Conservation (phyloP, 2,888 invertebrate genomes). For the Sinelater perroti region DNA sequence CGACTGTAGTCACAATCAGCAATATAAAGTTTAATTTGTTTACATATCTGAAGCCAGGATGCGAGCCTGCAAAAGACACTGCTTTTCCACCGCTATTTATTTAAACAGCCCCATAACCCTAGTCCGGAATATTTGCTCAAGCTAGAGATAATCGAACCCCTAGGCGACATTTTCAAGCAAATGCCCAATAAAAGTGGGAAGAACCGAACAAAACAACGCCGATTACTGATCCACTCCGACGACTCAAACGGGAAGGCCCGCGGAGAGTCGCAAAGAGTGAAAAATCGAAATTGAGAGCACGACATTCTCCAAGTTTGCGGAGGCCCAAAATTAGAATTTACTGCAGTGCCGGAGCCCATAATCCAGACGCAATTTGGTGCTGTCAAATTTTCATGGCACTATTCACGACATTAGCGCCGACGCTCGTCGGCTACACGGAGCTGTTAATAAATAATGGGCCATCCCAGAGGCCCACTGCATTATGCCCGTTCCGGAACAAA, state of each 20-base stretch:
- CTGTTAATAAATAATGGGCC: slow-evolving; percentile 20
- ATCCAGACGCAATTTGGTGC: slow-evolving; percentile 5
- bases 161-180: slow-evolving; percentile 3
- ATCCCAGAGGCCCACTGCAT: slow-evolving; percentile 34
- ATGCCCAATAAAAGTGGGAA: too few species aligned
- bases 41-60: too few species aligned
- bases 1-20: too few species aligned
- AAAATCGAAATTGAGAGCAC: background rate
- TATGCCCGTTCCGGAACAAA: slow-evolving; percentile 43
- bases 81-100: background rate
- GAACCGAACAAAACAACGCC: too few species aligned
- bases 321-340: too few species aligned
- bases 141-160: slow-evolving; percentile 1
- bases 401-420: slow-evolving; percentile 11
- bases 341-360: background rate
- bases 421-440: background rate
- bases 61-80: too few species aligned
- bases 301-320: too few species aligned
- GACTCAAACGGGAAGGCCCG: too few species aligned
- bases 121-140: background rate
- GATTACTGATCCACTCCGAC: too few species aligned
- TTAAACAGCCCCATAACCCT: background rate
- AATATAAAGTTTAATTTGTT: too few species aligned
- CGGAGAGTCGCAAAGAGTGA: background rate
- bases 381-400: slow-evolving; percentile 12